Evolutionary conservation across 2,888 invertebrate genomes (phyloP), one percentile per base, ranked within the genome.

Genomic region (Trichogramma evanescens): DNA sequence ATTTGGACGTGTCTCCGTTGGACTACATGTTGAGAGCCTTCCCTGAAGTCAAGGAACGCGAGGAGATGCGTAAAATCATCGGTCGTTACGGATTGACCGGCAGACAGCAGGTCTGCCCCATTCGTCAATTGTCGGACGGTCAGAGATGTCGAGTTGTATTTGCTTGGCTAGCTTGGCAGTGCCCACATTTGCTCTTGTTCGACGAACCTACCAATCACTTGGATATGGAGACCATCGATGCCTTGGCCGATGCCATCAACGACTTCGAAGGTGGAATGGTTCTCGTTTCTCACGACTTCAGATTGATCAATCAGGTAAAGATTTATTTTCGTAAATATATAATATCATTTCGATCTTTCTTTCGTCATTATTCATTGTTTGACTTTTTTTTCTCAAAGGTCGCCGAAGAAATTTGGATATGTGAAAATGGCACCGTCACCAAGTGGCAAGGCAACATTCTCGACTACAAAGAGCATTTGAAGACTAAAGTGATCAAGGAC

Each of bases 241-340:
- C 98, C 0, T 82, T 99, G 59, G 99, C 93, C 1, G 97, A 98
- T 69, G 99, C 99, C 40, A 89, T 99, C 71, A 96, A 94, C 76
- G 94, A 95, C 73, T 99, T 96, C 76, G 94, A 95, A 68, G 99
- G 99, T 50, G 99, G 99, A 67, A 90, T 99, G 91, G 93, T 99
- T 66, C 86, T 99, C 39, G 99, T 99, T 72, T 96, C 95, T 81
- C 99, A 99, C 91, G 99, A 99, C 85, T 99, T 99, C 84, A 85
- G 99, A 78, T 88, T 99, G 58, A 99, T 99, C 66, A 95, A 92
- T 81, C 98, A 99, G 87, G 97, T 96, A 76, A 69, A 72, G 68
- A 41, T 55, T 42, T 38, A 59, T 50, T 38, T 10, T 43, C 58
- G 54, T 9, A 46, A 45, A 42, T 10, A 41, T 48, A 50, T 57